Evolutionary conservation across 2,797 vertebrate species (phyloP).

Genomic region (Sebastes wilsoni): DNA sequence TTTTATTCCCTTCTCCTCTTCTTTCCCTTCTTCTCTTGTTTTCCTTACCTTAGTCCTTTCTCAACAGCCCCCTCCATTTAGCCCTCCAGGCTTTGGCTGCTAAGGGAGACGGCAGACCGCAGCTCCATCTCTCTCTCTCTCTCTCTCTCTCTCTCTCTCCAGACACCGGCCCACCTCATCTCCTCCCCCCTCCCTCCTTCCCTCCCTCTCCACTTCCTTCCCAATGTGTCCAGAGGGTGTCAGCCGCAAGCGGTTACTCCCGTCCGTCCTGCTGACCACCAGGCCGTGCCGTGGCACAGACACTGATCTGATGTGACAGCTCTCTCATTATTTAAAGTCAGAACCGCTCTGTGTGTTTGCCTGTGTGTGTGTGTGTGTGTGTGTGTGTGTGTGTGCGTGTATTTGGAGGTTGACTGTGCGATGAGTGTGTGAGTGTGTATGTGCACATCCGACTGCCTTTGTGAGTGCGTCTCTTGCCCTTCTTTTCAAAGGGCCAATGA

Average conservation of each 20-base stretch:
- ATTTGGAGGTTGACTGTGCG: neutral
- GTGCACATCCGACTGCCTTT: conserved; percentile 16
- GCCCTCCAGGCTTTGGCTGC: conserved; percentile 25
- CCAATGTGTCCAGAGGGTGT: conserved; percentile 61
- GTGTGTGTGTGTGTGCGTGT: conserved; percentile 33
- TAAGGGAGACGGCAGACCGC: conserved; percentile 36
- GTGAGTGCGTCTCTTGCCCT: conserved; percentile 40
- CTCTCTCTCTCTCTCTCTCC: conserved; percentile 5
- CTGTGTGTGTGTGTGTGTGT: conserved; percentile 42
- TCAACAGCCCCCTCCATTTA: neutral
- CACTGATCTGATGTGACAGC: conserved; percentile 79
- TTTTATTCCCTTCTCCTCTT: neutral
- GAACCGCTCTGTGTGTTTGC: conserved; percentile 52
- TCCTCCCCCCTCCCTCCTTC: neutral
- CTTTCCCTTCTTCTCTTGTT: neutral
- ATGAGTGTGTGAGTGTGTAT: neutral
- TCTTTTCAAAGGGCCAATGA: conserved; percentile 61
- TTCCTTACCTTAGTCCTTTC: neutral
- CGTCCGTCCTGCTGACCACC: conserved; percentile 77
- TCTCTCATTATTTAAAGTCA: conserved; percentile 84
- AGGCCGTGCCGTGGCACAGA: conserved; percentile 61
- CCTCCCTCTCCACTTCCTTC: conserved; percentile 20
- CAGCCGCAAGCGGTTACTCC: conserved; percentile 63
- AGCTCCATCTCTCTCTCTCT: conserved; percentile 6
- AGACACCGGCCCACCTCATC: neutral